Conservation (phyloP, 2,113 vertebrate genomes). For the Lutjanus erythropterus region DNA sequence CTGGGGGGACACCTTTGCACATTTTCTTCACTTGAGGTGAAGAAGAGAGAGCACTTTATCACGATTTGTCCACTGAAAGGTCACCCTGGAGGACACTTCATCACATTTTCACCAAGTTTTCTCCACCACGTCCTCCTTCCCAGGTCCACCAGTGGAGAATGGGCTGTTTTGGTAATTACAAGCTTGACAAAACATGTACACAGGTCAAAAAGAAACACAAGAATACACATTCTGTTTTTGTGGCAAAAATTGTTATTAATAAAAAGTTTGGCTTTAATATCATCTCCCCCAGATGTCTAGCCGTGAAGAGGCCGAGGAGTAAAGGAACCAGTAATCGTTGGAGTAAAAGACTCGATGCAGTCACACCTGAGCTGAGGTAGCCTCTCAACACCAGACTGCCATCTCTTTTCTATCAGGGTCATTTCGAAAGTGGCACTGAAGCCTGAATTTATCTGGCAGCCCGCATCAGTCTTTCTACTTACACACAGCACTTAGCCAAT, state of each 20-base stretch:
- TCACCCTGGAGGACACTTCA: too few species aligned
- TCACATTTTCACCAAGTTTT: too few species aligned
- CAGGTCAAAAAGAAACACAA: neutral
- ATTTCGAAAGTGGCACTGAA: conserved; percentile 55
- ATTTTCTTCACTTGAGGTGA: too few species aligned
- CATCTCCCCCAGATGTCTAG: neutral
- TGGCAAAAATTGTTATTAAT: too few species aligned
- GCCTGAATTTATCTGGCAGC: conserved; percentile 58
- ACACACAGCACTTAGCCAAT: conserved; percentile 48
- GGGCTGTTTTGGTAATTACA: too few species aligned
- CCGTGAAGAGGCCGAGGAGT: neutral
- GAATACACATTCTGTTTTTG: too few species aligned
- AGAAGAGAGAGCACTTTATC: too few species aligned
- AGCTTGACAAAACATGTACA: too few species aligned
- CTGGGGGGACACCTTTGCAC: too few species aligned
- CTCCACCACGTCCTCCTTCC: too few species aligned
- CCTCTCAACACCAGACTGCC: conserved; percentile 42
- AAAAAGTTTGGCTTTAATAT: conserved; percentile 1
- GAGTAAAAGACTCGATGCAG: conserved; percentile 44
- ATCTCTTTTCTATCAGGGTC: conserved; percentile 58
- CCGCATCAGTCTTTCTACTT: conserved; percentile 49
- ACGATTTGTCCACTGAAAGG: too few species aligned
- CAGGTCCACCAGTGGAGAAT: too few species aligned
- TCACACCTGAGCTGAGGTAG: conserved; percentile 43
- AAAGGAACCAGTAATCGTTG: conserved; percentile 19